Conservation (phyloP, 2,113 vertebrate genomes). For the Camelus dromedarius region DNA sequence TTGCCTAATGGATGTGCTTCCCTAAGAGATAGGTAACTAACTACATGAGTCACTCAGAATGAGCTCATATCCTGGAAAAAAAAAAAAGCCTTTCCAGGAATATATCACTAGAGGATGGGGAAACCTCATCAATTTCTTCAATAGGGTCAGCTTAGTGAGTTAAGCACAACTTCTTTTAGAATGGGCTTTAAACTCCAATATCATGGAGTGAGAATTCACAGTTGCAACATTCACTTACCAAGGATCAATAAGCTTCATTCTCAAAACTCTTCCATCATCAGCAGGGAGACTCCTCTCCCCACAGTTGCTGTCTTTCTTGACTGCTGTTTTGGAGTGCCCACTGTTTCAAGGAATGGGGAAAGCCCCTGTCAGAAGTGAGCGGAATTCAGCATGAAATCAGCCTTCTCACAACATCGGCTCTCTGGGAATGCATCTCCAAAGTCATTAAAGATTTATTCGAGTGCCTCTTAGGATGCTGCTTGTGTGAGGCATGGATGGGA, state of each 20-base stretch:
- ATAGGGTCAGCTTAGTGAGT: slow-evolving; percentile 12
- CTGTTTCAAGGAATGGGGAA: not conserved
- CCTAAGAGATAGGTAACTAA: slow-evolving; percentile 49
- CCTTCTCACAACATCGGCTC: not conserved
- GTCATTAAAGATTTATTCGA: slow-evolving; percentile 42
- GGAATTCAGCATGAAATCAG: slow-evolving; percentile 29
- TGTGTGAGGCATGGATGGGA: not conserved
- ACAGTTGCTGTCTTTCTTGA: slow-evolving; percentile 5
- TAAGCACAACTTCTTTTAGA: slow-evolving; percentile 31
- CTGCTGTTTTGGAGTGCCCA: not conserved
- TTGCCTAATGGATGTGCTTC: slow-evolving; percentile 60
- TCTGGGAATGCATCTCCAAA: not conserved
- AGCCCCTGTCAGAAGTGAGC: slow-evolving; percentile 32
- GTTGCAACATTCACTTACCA: slow-evolving; percentile 34
- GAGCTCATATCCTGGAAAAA: slow-evolving; percentile 7
- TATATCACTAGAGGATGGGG: slow-evolving; percentile 15
- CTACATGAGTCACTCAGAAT: slow-evolving; percentile 39
- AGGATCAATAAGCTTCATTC: slow-evolving; percentile 73
- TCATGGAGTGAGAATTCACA: slow-evolving; percentile 59
- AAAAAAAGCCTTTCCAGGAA: slow-evolving; percentile 56
- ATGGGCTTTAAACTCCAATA: slow-evolving; percentile 44
- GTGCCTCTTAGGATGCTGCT: not conserved
- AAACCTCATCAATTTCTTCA: slow-evolving; percentile 24
- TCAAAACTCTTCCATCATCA: slow-evolving; percentile 57
- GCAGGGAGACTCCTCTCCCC: slow-evolving; percentile 19